Conservation (phyloP, 1,140 invertebrate genomes). For the Nasonia longicornis region DNA sequence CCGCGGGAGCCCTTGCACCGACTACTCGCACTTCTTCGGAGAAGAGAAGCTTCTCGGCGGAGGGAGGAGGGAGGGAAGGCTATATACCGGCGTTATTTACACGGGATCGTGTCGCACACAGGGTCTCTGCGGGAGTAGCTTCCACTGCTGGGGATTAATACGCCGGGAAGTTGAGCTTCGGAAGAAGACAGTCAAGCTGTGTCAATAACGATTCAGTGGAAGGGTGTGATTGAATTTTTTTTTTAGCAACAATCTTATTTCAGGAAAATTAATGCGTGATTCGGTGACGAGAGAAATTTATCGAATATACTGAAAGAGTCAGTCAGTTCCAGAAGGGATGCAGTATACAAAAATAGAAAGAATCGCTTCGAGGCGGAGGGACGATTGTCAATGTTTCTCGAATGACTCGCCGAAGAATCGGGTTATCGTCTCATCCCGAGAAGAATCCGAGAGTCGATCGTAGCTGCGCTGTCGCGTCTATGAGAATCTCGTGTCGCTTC, state of each 20-base stretch:
- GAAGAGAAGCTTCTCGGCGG: neutral
- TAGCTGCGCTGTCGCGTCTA: neutral
- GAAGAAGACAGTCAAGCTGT: neutral
- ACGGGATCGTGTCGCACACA: neutral
- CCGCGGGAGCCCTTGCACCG: conserved; percentile 50
- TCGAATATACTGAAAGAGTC: too few relatives aligned
- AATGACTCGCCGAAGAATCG: neutral
- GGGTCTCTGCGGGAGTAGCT: neutral
- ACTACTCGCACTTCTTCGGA: neutral
- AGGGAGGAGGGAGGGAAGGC: neutral
- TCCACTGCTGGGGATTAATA: neutral
- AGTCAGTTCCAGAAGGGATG: too few relatives aligned
- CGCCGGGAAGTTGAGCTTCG: neutral
- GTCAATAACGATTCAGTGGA: too few relatives aligned
- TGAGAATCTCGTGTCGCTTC: conserved; percentile 7
- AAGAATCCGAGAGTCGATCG: neutral
- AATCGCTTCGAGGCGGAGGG: neutral
- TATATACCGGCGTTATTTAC: conserved; percentile 17
- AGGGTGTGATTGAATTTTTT: too few relatives aligned
- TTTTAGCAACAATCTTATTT: too few relatives aligned
- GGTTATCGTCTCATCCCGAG: neutral
- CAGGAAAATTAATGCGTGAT: too few relatives aligned
- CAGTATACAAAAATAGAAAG: neutral
- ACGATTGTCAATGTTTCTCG: conserved; percentile 3
- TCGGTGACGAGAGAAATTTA: too few relatives aligned